phyloP scores from a whole-genome alignment of 1,140 invertebrate species.

The Trinorchestia longiramus region DNA sequence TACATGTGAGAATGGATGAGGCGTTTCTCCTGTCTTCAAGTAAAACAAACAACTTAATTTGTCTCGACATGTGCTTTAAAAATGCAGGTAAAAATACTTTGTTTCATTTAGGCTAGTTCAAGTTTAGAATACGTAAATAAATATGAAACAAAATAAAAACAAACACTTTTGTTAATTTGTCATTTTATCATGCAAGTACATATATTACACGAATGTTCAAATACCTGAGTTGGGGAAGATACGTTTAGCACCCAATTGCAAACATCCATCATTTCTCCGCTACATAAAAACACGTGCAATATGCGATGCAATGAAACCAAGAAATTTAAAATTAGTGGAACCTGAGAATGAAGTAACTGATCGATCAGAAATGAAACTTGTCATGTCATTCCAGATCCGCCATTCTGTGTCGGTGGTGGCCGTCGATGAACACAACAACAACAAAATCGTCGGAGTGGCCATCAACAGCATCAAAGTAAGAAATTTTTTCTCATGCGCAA shows the following conservation, averaged over 20 bases:
- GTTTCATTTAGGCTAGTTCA: too few species aligned
- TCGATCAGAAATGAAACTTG: neutral
- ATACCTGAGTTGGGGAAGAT: neutral
- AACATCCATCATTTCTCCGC: neutral
- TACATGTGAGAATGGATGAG: neutral
- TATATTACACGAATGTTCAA: neutral
- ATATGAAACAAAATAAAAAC: too few species aligned
- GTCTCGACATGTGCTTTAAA: too few species aligned
- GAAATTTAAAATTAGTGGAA: neutral
- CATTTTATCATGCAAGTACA: too few species aligned
- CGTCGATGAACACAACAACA: slow-evolving; percentile 65
- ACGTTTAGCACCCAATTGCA: neutral
- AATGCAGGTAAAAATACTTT: too few species aligned
- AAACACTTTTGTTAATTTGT: neutral
- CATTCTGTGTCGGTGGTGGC: slow-evolving; percentile 67
- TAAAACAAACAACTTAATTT: too few species aligned
- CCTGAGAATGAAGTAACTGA: neutral
- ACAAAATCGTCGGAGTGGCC: slow-evolving; percentile 65
- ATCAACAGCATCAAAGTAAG: slow-evolving; percentile 66
- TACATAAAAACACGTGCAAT: neutral
- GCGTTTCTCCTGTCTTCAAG: neutral
- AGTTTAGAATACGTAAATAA: too few species aligned
- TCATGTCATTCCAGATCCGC: slow-evolving; percentile 57
- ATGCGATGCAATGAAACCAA: neutral
- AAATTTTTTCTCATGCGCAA: neutral